Percentiles rank a stretch among this genome's conserved stretches.
These are phyloP conservation scores for Lobophora halterata DNA, from an alignment of 2,888 invertebrate genomes.

Conservation along the genomic window DNA sequence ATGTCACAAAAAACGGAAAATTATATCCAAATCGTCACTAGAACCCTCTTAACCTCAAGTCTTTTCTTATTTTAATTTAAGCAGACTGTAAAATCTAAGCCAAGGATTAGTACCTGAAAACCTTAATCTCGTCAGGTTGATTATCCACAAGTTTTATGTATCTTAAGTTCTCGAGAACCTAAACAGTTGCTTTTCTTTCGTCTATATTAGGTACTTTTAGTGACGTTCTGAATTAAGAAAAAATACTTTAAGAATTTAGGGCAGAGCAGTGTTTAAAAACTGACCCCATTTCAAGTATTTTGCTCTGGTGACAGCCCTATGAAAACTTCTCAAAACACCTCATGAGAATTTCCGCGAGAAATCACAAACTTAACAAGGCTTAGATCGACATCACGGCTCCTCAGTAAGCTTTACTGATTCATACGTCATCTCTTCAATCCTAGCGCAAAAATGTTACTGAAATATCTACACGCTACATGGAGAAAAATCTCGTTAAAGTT, in stretches of 20 bases:
- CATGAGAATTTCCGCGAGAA: constrained; percentile 49
- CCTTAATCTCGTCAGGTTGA: too few relatives aligned
- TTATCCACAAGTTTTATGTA: too few relatives aligned
- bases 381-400: constrained; percentile 49
- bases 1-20: too few relatives aligned
- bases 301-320: constrained; percentile 32
- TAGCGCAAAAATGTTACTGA: constrained; percentile 13
- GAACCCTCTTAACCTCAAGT: too few relatives aligned
- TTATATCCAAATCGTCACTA: too few relatives aligned
- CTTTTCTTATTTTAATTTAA: too few relatives aligned
- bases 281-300: constrained; percentile 29
- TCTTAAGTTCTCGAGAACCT: too few relatives aligned
- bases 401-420: constrained; percentile 38
- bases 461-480: constrained; percentile 2
- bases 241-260: constrained; percentile 14
- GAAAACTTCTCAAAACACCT: constrained; percentile 30
- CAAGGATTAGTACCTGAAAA: too few relatives aligned
- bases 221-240: too few relatives aligned
- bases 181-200: too few relatives aligned
- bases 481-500: constrained; percentile 3
- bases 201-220: too few relatives aligned
- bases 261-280: constrained; percentile 23
- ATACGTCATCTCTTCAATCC: constrained; percentile 25
- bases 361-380: constrained; percentile 64
- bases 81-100: too few relatives aligned